These are phyloP conservation scores for Sibirionetta formosa DNA, from an alignment of 2,797 vertebrate genomes.

Conservation along the genomic window DNA sequence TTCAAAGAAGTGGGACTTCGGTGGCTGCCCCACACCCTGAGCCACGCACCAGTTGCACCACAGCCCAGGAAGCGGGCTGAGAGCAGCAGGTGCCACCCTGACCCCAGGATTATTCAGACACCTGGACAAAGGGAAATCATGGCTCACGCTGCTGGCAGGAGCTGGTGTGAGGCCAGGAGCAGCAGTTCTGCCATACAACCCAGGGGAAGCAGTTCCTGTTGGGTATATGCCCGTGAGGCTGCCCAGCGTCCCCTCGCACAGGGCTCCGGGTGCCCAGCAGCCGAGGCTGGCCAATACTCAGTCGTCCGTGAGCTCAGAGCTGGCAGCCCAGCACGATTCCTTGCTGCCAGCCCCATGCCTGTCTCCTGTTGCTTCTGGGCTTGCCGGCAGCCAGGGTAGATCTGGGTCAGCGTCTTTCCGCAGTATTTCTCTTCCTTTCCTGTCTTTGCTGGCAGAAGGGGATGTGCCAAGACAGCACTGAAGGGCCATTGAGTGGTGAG, in stretches of 20 bases:
- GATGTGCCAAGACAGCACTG: neutral
- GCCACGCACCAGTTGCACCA: neutral
- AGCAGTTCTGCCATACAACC: neutral
- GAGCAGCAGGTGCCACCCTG: neutral
- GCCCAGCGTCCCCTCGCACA: neutral
- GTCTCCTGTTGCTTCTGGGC: constrained; percentile 9
- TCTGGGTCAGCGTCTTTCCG: constrained; percentile 48
- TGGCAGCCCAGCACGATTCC: neutral
- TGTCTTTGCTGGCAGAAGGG: neutral
- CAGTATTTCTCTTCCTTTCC: constrained; percentile 27
- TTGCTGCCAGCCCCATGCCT: accelerated
- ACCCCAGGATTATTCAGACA: neutral
- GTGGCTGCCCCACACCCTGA: neutral
- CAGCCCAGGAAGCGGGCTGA: neutral
- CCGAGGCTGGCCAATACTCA: neutral
- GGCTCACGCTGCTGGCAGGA: neutral
- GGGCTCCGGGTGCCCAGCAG: too few relatives aligned
- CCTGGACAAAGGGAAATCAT: neutral
- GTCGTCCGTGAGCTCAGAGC: neutral
- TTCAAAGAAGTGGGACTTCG: neutral
- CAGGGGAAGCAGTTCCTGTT: neutral
- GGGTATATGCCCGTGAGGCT: neutral
- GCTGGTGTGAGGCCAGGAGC: neutral
- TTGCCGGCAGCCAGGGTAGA: constrained; percentile 25
- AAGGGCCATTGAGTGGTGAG: neutral